phyloP scores from a whole-genome alignment of 2,888 invertebrate genomes.

The Hyppa rectilinea region DNA sequence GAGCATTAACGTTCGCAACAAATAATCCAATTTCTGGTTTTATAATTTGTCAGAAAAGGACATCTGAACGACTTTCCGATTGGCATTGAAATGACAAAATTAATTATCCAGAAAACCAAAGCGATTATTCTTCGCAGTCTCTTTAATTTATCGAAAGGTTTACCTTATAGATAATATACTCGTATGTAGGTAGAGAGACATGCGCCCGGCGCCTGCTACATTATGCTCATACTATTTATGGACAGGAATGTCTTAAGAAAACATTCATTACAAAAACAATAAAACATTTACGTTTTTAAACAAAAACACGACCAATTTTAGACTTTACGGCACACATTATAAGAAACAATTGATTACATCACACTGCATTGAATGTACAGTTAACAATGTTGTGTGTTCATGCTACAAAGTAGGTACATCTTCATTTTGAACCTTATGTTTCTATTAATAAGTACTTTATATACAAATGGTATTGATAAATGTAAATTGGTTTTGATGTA shows the following conservation, averaged over 20 bases:
- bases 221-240: constrained; percentile 85
- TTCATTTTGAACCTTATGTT: constrained; percentile 67
- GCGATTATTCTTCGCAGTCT: constrained; percentile 46
- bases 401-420: constrained; percentile 11
- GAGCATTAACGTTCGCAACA: constrained; percentile 37
- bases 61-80: constrained; percentile 46
- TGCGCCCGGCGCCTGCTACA: constrained; percentile 72
- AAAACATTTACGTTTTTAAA: constrained; percentile 67
- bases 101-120: constrained; percentile 43
- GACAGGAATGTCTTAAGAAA: constrained; percentile 87
- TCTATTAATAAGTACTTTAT: constrained; percentile 26
- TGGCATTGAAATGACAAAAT: constrained; percentile 54
- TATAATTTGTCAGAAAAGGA: constrained; percentile 57
- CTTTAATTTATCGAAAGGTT: constrained; percentile 52
- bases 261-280: constrained; percentile 76
- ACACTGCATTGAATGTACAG: constrained; percentile 41
- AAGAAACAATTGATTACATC: constrained; percentile 61
- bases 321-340: constrained; percentile 62
- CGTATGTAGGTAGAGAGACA: constrained; percentile 46
- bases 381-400: constrained; percentile 39
- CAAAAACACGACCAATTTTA: constrained; percentile 56
- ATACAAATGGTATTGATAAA: background rate
- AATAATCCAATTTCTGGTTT: constrained; percentile 44
- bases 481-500: constrained; percentile 66
- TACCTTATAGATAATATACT: constrained; percentile 45